Base-by-base conservation (phyloP, 1,140 invertebrate species). In the Penaeus japonicus region DNA sequence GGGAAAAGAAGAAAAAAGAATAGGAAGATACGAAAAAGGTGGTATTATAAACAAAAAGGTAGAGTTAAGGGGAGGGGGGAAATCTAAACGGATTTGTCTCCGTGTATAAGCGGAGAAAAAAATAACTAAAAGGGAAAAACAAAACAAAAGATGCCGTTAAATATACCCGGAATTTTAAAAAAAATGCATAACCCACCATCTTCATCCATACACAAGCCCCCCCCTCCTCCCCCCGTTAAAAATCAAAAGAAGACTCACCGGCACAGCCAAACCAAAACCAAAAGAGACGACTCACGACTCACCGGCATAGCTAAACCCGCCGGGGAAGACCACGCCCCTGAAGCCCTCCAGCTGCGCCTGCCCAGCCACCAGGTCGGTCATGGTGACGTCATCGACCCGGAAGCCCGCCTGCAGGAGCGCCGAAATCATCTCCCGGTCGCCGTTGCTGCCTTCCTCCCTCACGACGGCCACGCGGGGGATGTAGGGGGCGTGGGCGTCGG, bases 381-480 rank as follows among this genome's bases (percentile, higher is more conserved):
- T 97, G 0, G 97, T 97, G 0, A 99, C 94, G 92, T 99, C 98
- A 93, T 96, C 97, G 20, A 91, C 92, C 92, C 97, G 95, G 92
- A 99, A 99, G 82, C 98, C 97, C 30, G 96, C 97, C 93, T 96
- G 94, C 89, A 96, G 93, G n/a, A 99, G 94, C 18, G 97, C 95
- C n/a, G 97, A 97, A 17, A 96, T 96, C 98, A 99, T 99, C 94
- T 99, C 98, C 84, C 98, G 93, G 92, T 99, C 98, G 59, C 98
- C 98, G 92, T 99, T 99, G 53, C 95, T 96, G 90, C 98, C 98
- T 95, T 99, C 98, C 93, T 99, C 98, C 73, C 98, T 93, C 53
- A 99, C 93, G 0, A 99, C 97, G 17, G 98, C 98, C 1, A 99
- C 97, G 88, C 93, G 94, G 15, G 96, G 93, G 30, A 83, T 70